Evolutionary conservation across 2,113 vertebrate species (phyloP).

Genomic region (Orthonyx spaldingii): DNA sequence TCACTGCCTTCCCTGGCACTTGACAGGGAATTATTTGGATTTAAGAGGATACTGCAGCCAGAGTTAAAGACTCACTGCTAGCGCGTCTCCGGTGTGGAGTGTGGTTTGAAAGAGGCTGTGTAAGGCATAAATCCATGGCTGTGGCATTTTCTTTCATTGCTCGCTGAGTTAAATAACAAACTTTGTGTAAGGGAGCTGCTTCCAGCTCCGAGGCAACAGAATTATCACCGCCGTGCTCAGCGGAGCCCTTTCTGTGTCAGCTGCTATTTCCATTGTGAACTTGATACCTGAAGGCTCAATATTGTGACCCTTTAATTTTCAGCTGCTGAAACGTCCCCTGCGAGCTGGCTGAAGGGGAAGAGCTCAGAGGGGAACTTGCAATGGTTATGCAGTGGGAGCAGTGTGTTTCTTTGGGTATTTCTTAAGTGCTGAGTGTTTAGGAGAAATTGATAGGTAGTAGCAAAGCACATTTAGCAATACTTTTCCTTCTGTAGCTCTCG

Average conservation of each 20-base stretch:
- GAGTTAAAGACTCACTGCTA: neutral
- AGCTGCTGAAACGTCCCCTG: neutral
- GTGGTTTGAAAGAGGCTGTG: slow-evolving; percentile 7
- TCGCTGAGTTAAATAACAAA: slow-evolving; percentile 56
- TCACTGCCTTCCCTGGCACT: rapidly evolving
- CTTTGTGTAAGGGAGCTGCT: neutral
- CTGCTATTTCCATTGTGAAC: slow-evolving; percentile 50
- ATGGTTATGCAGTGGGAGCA: neutral
- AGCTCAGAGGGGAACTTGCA: slow-evolving; percentile 7
- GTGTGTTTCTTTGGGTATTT: slow-evolving; percentile 39
- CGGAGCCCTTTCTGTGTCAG: neutral
- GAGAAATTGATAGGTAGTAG: slow-evolving; percentile 59
- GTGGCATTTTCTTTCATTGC: slow-evolving; percentile 35
- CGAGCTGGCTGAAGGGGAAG: slow-evolving; percentile 5
- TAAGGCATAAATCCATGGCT: slow-evolving; percentile 7
- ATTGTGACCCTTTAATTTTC: slow-evolving; percentile 68
- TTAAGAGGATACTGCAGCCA: neutral
- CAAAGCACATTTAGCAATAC: slow-evolving; percentile 18
- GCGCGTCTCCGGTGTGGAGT: rapidly evolving
- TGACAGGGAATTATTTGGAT: neutral
- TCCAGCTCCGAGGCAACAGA: slow-evolving; percentile 36
- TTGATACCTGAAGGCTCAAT: slow-evolving; percentile 55
- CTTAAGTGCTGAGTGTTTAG: slow-evolving; percentile 57
- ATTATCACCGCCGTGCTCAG: neutral
- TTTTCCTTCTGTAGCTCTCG: slow-evolving; percentile 18